These are phyloP conservation scores for Boulengeromyrus knoepffleri DNA, from an alignment of 2,113 vertebrate genomes.

Conservation along the genomic window DNA sequence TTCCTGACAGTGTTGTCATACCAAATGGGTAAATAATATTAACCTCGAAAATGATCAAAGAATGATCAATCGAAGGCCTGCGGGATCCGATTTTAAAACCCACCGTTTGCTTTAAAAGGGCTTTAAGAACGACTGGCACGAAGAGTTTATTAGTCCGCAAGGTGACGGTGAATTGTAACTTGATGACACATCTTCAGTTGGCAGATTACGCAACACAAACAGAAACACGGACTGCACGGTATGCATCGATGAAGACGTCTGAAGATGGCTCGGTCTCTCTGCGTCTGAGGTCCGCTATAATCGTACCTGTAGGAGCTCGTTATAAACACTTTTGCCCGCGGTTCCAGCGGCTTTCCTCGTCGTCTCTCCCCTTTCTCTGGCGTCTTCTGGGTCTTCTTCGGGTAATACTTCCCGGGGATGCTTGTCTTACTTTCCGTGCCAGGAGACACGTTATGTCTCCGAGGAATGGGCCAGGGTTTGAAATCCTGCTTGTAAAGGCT, in stretches of 20 bases:
- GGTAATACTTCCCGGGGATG: background rate
- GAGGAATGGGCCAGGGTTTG: conserved; percentile 7
- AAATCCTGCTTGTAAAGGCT: conserved; percentile 12
- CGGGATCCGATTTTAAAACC: background rate
- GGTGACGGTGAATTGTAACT: background rate
- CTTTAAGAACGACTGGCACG: background rate
- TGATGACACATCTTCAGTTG: background rate
- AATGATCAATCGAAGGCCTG: background rate
- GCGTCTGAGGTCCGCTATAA: background rate
- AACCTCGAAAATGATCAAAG: background rate
- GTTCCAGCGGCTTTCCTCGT: background rate
- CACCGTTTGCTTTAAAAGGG: background rate
- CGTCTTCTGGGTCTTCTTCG: background rate
- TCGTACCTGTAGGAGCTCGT: conserved; percentile 3
- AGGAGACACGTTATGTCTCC: background rate
- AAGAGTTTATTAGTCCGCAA: background rate
- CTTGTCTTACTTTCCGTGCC: background rate
- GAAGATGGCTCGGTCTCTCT: background rate
- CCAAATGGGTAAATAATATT: background rate
- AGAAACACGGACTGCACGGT: background rate
- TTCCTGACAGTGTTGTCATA: background rate
- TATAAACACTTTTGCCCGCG: background rate
- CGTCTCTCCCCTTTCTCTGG: background rate
- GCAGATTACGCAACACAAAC: background rate
- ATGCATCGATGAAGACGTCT: background rate